phyloP scores from a whole-genome alignment of 2,888 invertebrate genomes.

The Noctua janthina region DNA sequence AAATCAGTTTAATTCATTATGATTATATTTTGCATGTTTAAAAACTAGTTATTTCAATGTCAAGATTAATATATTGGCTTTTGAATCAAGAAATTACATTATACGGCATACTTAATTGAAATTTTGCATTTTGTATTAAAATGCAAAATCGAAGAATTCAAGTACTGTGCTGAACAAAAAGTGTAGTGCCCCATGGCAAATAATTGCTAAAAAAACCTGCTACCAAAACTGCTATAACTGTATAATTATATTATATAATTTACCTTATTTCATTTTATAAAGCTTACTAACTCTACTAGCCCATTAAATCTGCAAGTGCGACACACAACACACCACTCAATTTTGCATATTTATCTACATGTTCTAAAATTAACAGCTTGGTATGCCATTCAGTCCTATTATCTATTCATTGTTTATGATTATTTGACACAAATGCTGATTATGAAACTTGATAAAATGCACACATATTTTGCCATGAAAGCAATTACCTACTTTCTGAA shows the following conservation, averaged over 20 bases:
- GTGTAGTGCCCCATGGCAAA: background rate
- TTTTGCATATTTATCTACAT: conserved; percentile 10
- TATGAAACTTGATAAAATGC: conserved; percentile 9
- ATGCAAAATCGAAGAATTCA: background rate
- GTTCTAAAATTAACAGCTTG: conserved; percentile 26
- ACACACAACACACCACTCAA: background rate
- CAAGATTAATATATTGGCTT: conserved; percentile 23
- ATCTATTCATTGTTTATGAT: conserved; percentile 31
- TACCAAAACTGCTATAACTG: too few relatives aligned
- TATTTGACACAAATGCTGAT: conserved; percentile 19
- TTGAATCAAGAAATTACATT: background rate
- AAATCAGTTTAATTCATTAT: conserved; percentile 32
- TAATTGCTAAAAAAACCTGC: background rate
- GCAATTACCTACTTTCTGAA: background rate
- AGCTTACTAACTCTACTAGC: background rate
- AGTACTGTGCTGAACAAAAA: background rate
- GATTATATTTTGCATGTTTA: conserved; percentile 25
- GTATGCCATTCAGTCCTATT: conserved; percentile 25
- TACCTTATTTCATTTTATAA: background rate
- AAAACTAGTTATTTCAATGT: conserved; percentile 32
- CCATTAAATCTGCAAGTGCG: background rate
- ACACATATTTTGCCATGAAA: background rate
- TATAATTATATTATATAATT: conserved; percentile 9
- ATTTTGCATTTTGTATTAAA: background rate
- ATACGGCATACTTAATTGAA: background rate